Percentiles rank a stretch among this genome's conserved stretches.
Conservation (phyloP, 2,113 vertebrate species). For the Macrotis lagotis region DNA sequence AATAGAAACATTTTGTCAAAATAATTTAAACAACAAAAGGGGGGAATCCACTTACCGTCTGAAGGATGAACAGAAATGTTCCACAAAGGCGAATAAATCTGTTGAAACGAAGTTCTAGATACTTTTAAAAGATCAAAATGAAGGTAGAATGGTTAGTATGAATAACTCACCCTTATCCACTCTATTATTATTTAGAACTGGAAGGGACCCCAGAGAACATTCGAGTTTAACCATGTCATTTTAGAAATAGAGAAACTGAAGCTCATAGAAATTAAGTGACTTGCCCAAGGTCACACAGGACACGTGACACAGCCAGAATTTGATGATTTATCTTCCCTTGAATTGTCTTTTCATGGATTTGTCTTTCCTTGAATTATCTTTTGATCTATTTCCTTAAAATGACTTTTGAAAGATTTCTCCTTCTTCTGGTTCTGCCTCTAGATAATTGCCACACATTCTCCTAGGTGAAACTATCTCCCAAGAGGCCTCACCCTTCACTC, state of each 20-base stretch:
- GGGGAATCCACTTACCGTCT: constrained; percentile 87
- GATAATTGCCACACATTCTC: background rate
- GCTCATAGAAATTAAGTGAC: background rate
- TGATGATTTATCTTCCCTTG: no score
- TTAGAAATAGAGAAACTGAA: background rate
- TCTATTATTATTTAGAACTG: background rate
- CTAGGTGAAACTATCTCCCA: background rate
- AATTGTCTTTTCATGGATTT: no score
- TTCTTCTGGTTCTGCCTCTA: background rate
- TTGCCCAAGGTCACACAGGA: background rate
- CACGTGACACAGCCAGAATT: background rate
- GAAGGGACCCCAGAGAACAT: background rate
- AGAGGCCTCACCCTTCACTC: background rate
- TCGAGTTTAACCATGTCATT: background rate
- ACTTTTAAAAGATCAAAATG: constrained; percentile 84
- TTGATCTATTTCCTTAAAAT: no score
- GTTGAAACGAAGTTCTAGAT: constrained; percentile 93
- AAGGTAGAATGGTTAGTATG: background rate
- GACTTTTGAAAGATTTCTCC: no score
- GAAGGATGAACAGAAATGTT: constrained; percentile 88
- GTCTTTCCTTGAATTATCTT: no score
- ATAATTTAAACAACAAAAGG: background rate
- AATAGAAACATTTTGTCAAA: background rate
- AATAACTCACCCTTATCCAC: background rate
- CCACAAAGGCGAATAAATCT: constrained; percentile 88